Base-by-base conservation (phyloP, 2,888 invertebrate species). In the Dicranocentrus wangi region DNA sequence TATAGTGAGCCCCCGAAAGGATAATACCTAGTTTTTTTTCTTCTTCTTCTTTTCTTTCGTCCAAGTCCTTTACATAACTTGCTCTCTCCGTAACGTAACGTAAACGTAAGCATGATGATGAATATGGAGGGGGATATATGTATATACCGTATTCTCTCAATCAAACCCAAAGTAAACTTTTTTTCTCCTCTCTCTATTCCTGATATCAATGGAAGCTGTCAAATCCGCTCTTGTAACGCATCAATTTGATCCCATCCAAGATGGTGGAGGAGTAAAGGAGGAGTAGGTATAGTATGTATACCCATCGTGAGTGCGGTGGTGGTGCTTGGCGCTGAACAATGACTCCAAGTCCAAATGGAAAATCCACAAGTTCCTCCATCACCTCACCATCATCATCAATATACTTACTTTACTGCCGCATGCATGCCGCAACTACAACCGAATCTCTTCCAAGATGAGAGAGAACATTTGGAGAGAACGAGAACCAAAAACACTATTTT, bases 331-430 rank as follows among this genome's bases (percentile, higher is more conserved):
- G 39, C n/a, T 47, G n/a, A 7, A 47, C 47, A 47, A 25, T 55
- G n/a, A 2, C 53, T 53, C 10, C 55, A 55, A 55, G n/a, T 55
- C 55, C 55, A 53, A 51, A 72, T 27, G 15, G 58, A 70, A 68
- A 70, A 69, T 72, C 72, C 61, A 72, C 72, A 72, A 72, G 72
- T 72, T 71, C 72, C 21, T 61, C 51, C 15, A 53, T 21, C 19
- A 53, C 55, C 68, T n/a, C 39, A n/a, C 23, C 27, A n/a, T n/a
- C 65, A 23, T 28, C 13, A 39, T 28, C 8, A 39, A 65, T 19
- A 39, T 2, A 65, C 13, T n/a, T 1, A 43, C 8, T 51, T 19
- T 10, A 23, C 53, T 53, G 23, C 21, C 47, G n/a, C 7, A 47
- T 47, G 10, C 32, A 17, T 8, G 8, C 51, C 51, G 1, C 19